These are phyloP conservation scores for Glomeris marginata DNA, from an alignment of 2,888 invertebrate genomes.

Conservation along the genomic window DNA sequence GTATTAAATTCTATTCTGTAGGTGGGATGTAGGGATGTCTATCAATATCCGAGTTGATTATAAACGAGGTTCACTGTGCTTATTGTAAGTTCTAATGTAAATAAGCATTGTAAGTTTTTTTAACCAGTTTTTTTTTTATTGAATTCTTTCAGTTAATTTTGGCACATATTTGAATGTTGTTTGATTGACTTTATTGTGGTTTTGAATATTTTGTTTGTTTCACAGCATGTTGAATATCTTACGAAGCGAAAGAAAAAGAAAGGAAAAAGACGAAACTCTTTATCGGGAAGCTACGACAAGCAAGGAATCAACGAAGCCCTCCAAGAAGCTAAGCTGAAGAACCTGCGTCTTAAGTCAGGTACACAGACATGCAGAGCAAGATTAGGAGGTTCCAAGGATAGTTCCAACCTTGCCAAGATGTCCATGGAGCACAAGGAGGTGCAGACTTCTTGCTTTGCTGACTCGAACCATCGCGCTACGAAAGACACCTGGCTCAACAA, in stretches of 20 bases:
- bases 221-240: constrained; percentile 15
- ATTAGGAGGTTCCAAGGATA: neutral
- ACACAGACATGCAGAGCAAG: constrained; percentile 3
- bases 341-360: neutral
- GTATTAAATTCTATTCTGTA: no score
- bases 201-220: neutral
- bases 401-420: neutral
- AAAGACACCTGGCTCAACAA: no score
- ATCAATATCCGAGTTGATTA: no score
- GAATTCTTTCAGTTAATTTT: neutral
- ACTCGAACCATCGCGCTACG: no score
- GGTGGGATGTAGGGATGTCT: no score
- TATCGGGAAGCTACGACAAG: constrained; percentile 40
- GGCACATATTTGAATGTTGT: neutral
- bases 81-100: no score
- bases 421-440: constrained; percentile 4
- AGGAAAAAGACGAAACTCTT: constrained; percentile 49
- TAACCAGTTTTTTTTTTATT: neutral
- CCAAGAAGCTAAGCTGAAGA: neutral
- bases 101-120: neutral
- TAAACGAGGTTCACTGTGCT: no score
- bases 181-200: neutral
- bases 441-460: neutral
- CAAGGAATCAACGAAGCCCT: neutral
- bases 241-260: constrained; percentile 17